Evolutionary conservation across 2,888 invertebrate species (phyloP), one percentile per base, ranked within the genome.

Genomic region (Macaria liturata): DNA sequence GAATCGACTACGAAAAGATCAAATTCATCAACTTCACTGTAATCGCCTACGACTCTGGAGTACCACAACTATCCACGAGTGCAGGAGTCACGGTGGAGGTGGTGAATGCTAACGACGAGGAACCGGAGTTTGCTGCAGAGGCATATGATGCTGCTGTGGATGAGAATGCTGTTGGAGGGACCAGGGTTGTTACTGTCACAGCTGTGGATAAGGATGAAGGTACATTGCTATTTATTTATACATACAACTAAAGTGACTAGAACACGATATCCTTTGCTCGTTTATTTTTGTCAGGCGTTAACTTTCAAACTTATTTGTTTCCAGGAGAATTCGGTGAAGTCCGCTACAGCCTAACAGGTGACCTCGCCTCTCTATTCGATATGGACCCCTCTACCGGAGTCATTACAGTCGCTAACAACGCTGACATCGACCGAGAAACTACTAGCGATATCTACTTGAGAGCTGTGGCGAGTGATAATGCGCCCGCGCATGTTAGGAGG

Each of bases 71-170:
- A 48, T 95, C 96, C 3, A 93, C 97, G 0, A 93, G 95, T 0
- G 97, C 98, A 0, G 93, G 94, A 4, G 94, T 98, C 0, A 92
- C 93, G 4, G 96, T 98, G 0, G 94, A 94, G 5, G 93, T 98
- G 3, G 90, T 94, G 39, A 98, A 98, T 77, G 93, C 97, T 0
- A 98, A 98, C 71, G 98, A 98, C 73, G 97, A 97, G 76, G 95
- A 95, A 75, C 98, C 98, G 0, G 91, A 92, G 49, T 98, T 98
- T 80, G 91, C 92, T 0, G 92, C 94, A 61, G 84, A 87, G 20
- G 84, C 88, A 5, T 98, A 98, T 75, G 94, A 94, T 54, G 95
- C 95, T 0, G 93, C 93, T 0, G 93, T 98, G 1, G 88, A 93
- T 0, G 98, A 98, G 81, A 97, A 97, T 75, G 93, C 96, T 0